phyloP scores from a whole-genome alignment of 2,113 vertebrate genomes.

The Elachura formosa region DNA sequence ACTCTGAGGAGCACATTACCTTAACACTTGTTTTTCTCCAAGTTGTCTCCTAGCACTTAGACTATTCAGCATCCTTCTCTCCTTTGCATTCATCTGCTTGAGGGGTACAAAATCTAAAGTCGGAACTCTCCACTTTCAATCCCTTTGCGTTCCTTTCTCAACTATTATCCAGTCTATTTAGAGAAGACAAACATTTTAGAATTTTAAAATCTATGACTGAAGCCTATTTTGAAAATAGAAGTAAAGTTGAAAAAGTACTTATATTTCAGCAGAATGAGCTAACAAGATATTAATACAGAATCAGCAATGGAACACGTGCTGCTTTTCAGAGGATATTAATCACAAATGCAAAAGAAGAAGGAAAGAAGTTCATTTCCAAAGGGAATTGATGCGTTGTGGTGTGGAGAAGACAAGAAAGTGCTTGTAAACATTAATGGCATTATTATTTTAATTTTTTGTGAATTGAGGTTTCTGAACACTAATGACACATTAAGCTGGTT shows the following conservation, averaged over 20 bases:
- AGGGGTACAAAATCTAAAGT: neutral
- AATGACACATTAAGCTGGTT: neutral
- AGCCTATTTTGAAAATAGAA: neutral
- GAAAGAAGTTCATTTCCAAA: neutral
- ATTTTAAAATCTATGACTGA: neutral
- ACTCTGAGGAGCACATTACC: neutral
- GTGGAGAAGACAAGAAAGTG: neutral
- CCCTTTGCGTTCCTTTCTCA: neutral
- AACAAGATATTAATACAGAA: neutral
- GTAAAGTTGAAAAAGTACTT: neutral
- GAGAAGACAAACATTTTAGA: neutral
- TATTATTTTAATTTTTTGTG: neutral
- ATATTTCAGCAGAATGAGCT: neutral
- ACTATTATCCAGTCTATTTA: neutral
- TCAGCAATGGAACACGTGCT: neutral
- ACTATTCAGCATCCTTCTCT: neutral
- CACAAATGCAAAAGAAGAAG: neutral
- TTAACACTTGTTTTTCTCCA: neutral
- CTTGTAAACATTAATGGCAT: neutral
- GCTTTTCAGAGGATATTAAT: neutral
- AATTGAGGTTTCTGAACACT: neutral
- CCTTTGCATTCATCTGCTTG: neutral
- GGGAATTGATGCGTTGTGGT: neutral
- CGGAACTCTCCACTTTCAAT: neutral
- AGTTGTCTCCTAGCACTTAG: neutral